Evolutionary conservation across 2,888 invertebrate species (phyloP).

Genomic region (Torymus aiolomorphi): DNA sequence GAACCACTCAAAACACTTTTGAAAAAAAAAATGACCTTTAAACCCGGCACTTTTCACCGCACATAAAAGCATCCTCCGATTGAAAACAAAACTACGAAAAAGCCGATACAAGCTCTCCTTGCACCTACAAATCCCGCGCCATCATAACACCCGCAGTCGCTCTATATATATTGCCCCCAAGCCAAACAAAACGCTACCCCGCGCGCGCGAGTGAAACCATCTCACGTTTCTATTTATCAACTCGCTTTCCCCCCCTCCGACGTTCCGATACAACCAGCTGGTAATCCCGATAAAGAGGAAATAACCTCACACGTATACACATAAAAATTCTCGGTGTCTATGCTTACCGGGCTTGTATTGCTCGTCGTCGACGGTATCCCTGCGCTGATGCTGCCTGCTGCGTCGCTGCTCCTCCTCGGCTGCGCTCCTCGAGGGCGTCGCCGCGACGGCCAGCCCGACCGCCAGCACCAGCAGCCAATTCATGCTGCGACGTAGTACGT

Average conservation of each 20-base stretch:
- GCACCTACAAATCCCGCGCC: too few relatives aligned
- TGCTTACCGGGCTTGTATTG: constrained; percentile 46
- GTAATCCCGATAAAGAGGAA: constrained; percentile 4
- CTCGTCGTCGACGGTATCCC: constrained; percentile 31
- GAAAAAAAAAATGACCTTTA: too few relatives aligned
- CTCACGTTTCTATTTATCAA: background rate
- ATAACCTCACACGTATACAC: background rate
- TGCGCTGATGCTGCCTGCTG: background rate
- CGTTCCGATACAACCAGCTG: background rate
- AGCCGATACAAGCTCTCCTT: too few relatives aligned
- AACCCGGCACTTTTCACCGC: too few relatives aligned
- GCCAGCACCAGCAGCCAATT: constrained; percentile 48
- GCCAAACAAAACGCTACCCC: too few relatives aligned
- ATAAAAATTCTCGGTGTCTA: too few relatives aligned
- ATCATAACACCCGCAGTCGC: too few relatives aligned
- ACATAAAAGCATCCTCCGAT: too few relatives aligned
- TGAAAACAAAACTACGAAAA: too few relatives aligned
- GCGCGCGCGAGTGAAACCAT: background rate
- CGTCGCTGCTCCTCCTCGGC: background rate
- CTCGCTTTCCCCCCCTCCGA: background rate
- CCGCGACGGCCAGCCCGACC: constrained; percentile 37
- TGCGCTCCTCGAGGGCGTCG: constrained; percentile 24
- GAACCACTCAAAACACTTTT: too few relatives aligned
- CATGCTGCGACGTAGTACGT: constrained; percentile 23
- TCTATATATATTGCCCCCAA: too few relatives aligned